Base-by-base conservation (phyloP, 2,888 invertebrate species). In the Euplagia quadripunctaria region DNA sequence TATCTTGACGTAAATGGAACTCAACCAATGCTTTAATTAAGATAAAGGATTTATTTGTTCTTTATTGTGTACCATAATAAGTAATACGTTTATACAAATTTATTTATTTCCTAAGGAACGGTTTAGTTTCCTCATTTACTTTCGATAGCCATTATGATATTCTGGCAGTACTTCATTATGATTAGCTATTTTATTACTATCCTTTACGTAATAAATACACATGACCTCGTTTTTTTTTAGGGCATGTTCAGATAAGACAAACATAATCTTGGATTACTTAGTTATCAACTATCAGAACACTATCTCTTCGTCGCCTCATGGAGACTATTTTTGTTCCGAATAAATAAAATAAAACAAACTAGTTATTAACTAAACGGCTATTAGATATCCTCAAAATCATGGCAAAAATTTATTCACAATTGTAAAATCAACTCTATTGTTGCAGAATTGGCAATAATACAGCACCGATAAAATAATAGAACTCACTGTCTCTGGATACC, bases 111-210 rank as follows among this genome's bases (percentile, higher is more conserved):
- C 16, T 51, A 41, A 9, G 31, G 41, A 41, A 64, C 14, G 43
- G 14, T 41, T 46, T 41, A 9, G 41, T 68, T 68, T 68, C 68
- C 68, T 72, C 68, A 55, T 72, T 64, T 52, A 67, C 64, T 64
- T 64, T 64, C 64, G 16, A 68, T 64, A 46, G 46, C 31, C 51
- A 11, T 41, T 41, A 51, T 51, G 16, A 31, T 20, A 66, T 41
- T 66, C 12, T 71, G 72, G 64, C 72, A 64, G 79, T 79, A 72
- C 76, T 79, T 82, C 79, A 79, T 81, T 77, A 81, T 76, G 79
- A 81, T 83, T 72, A 68, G 74, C 64, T 55, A 74, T 74, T 77
- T 81, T 79, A 81, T 83, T 82, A 61, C 61, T 7, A 63, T 8
- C 43, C 58, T 43, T 61, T 70, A 43, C 4, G 64, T 65, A 58